These are phyloP conservation scores for Leucoma salicis DNA, from an alignment of 2,888 invertebrate species.

Conservation along the genomic window DNA sequence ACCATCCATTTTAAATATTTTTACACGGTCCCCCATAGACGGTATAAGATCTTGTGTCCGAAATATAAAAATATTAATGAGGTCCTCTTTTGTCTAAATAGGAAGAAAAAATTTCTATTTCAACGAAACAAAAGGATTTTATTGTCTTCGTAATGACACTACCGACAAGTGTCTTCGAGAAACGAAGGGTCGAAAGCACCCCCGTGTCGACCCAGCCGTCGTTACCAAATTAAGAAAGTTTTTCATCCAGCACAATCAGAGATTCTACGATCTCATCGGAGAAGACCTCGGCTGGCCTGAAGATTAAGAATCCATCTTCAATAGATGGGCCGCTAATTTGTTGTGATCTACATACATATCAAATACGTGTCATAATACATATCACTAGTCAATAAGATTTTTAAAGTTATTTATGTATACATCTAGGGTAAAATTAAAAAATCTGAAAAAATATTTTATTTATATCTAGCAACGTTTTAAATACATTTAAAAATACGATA, in stretches of 20 bases:
- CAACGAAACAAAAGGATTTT: constrained; percentile 98
- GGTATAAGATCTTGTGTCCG: too few species aligned
- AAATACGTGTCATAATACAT: constrained; percentile 61
- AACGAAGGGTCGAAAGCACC: constrained; percentile 92
- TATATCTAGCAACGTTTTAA: constrained; percentile 34
- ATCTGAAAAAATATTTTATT: constrained; percentile 51
- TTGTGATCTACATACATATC: constrained; percentile 64
- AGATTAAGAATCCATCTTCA: constrained; percentile 73
- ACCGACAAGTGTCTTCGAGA: constrained; percentile 92
- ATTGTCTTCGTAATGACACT: constrained; percentile 93
- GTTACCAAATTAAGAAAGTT: constrained; percentile 91
- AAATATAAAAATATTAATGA: neutral
- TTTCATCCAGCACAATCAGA: constrained; percentile 95
- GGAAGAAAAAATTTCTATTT: constrained; percentile 96
- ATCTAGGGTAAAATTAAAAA: constrained; percentile 61
- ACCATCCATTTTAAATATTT: too few species aligned
- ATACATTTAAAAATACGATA: constrained; percentile 13
- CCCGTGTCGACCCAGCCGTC: constrained; percentile 90
- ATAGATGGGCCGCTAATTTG: constrained; percentile 24
- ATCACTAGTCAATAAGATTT: constrained; percentile 71
- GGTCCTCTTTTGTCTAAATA: constrained; percentile 39
- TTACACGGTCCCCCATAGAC: too few species aligned
- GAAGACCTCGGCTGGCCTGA: constrained; percentile 97
- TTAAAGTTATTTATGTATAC: constrained; percentile 76
- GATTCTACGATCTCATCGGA: constrained; percentile 95